These are phyloP conservation scores for Trogon surrucura DNA, from an alignment of 2,113 vertebrate genomes.

Conservation along the genomic window DNA sequence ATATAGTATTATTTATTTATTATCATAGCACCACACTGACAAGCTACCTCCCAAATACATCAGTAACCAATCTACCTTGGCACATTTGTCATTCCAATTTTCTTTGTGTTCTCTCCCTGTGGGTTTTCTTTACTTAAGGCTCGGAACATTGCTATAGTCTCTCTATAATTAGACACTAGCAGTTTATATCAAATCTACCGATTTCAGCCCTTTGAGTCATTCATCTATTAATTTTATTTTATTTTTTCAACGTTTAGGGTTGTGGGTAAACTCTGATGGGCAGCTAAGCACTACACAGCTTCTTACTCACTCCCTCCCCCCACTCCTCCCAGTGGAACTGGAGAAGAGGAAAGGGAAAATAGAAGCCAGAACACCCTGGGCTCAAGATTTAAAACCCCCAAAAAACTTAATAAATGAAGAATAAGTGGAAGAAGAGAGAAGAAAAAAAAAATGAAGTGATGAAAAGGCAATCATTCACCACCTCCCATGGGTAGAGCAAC, in stretches of 20 bases:
- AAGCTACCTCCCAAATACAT: not conserved
- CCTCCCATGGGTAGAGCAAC: rapidly evolving
- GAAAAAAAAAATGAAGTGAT: not conserved
- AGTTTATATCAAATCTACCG: not conserved
- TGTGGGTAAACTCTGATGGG: not conserved
- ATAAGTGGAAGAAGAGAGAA: not conserved
- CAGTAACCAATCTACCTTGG: not conserved
- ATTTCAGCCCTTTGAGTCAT: not conserved
- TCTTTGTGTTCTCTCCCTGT: not conserved
- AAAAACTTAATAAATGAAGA: not conserved
- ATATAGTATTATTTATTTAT: slow-evolving; percentile 20
- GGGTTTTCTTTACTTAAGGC: not conserved
- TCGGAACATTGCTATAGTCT: not conserved
- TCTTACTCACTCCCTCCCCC: not conserved
- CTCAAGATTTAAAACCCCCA: not conserved
- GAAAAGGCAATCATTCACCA: not conserved
- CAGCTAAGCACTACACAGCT: not conserved
- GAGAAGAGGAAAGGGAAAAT: not conserved
- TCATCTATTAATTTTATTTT: not conserved
- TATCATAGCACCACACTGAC: not conserved
- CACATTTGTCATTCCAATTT: not conserved
- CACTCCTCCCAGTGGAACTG: rapidly evolving
- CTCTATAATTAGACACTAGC: not conserved
- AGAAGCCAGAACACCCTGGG: not conserved
- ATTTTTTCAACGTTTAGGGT: not conserved